A percentile compares a stretch with the other conserved stretches of the same genome.
Evolutionary conservation across 1,140 invertebrate species (phyloP).

Genomic region (Branchinecta lindahli): DNA sequence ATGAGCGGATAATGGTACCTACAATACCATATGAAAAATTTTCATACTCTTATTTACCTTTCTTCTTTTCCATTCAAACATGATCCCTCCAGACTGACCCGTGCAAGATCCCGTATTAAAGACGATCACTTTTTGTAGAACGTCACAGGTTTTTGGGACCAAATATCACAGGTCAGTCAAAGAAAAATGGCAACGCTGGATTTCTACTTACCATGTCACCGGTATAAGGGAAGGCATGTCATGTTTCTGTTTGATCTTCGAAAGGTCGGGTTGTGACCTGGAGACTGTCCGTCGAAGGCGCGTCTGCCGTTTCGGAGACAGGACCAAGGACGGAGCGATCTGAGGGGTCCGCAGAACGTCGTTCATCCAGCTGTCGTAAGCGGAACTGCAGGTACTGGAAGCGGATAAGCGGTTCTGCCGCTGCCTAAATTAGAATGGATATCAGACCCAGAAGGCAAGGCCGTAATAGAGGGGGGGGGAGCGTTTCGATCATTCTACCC

Average conservation of each 20-base stretch:
- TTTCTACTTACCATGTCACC: neutral
- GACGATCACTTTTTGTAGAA: too few relatives aligned
- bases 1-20: too few relatives aligned
- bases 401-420: neutral
- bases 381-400: neutral
- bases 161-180: neutral
- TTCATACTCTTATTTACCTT: too few relatives aligned
- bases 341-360: neutral
- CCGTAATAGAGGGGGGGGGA: neutral
- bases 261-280: slow-evolving; percentile 56
- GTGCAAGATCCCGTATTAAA: too few relatives aligned
- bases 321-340: neutral
- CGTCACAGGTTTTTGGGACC: neutral
- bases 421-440: neutral
- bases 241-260: slow-evolving; percentile 22
- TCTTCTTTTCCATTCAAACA: too few relatives aligned
- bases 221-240: slow-evolving; percentile 1
- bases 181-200: neutral
- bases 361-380: neutral
- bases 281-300: slow-evolving; percentile 36
- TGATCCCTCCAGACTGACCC: too few relatives aligned
- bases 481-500: neutral
- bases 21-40: too few relatives aligned
- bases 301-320: slow-evolving; percentile 4
- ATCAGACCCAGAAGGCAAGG: neutral